Percentiles rank a stretch among this genome's conserved stretches.
phyloP scores from a whole-genome alignment of 1,140 invertebrate species.

The Anadara kagoshimensis region DNA sequence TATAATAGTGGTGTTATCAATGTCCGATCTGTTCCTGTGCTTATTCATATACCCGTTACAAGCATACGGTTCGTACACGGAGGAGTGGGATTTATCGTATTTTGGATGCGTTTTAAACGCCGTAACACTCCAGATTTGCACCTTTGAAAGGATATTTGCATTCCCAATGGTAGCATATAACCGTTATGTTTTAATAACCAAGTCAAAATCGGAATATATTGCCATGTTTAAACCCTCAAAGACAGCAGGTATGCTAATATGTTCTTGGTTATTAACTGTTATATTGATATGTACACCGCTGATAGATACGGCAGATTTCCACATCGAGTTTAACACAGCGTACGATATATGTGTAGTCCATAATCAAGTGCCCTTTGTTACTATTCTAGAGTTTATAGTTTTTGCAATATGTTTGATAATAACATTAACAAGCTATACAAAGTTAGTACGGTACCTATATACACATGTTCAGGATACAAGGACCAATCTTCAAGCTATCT shows the following conservation, averaged over 20 bases:
- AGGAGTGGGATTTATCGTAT: background rate
- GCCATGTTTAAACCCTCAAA: background rate
- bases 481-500: background rate
- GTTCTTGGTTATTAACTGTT: constrained; percentile 3
- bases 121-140: background rate
- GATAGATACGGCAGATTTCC: background rate
- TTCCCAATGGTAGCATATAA: constrained; percentile 17
- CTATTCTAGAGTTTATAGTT: background rate
- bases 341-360: constrained; percentile 17
- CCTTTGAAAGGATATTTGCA: constrained; percentile 5
- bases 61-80: background rate
- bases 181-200: background rate
- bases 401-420: constrained; percentile 8
- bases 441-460: background rate
- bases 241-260: background rate
- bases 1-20: background rate
- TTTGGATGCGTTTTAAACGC: background rate
- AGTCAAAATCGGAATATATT: background rate
- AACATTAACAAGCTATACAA: constrained; percentile 1
- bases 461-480: background rate
- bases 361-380: constrained; percentile 1
- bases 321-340: background rate
- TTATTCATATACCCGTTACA: constrained; percentile 1
- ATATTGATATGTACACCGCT: background rate
- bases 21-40: constrained; percentile 7